Base-by-base conservation (phyloP, 2,888 invertebrate genomes). In the Morinoia aosen region DNA sequence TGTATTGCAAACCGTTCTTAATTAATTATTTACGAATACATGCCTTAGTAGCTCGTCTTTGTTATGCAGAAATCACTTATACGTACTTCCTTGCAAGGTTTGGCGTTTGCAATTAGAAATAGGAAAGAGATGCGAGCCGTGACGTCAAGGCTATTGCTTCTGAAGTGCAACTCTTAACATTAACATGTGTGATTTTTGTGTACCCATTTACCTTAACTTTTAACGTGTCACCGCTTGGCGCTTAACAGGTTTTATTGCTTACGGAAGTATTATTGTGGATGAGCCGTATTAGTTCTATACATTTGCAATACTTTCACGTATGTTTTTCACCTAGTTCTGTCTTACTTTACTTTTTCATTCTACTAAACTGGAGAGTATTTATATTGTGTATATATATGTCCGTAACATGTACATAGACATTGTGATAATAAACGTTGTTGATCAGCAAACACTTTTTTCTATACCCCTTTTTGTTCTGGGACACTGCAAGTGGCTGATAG, bases 311-410 rank as follows among this genome's bases (percentile, higher is more conserved):
- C 76, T 76, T 76, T 76, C 76, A 33, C 76, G 76, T 76, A 76
- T 76, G 14, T 76, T 56, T 39, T 57, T 93, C 57, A 93, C 56
- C 48, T 57, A 10, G 93, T 93, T 93, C 40, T 48, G 58, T 33
- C 57, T 25, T 93, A 93, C 93, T n/a, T 93, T 56, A 56, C n/a
- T 56, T 93, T 57, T 90, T 57, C 48, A 93, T 93, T 48, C 57
- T 93, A 93, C 93, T 93, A 93, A 93, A 93, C 93, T 93, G 93
- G 93, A 93, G 93, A 93, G 57, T 93, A 93, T 93, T 93, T 93
- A 93, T 93, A 93, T 57, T 57, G 57, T 93, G 57, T 93, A 93
- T 93, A 93, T 93, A 57, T 93, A 93, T 93, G 57, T 93, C 33
- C 58, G 93, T 93, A 93, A 93, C 93, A 93, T 93, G 93, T 93